phyloP scores from a whole-genome alignment of 2,797 vertebrate species.

The Echiichthys vipera region DNA sequence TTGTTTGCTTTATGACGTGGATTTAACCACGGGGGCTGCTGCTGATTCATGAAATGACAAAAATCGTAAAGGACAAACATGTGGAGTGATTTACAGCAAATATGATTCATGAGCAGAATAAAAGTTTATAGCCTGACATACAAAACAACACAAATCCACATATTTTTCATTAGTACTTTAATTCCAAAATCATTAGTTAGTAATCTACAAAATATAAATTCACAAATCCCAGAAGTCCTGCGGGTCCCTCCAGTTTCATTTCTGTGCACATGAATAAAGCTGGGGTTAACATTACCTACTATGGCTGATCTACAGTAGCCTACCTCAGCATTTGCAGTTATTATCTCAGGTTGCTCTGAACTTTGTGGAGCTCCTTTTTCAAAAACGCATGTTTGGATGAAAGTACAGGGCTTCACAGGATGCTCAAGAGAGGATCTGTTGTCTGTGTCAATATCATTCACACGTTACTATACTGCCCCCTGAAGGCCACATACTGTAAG shows the following conservation, averaged over 20 bases:
- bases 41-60: neutral
- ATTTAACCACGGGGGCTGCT: neutral
- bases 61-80: neutral
- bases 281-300: slow-evolving; percentile 4
- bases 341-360: neutral
- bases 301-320: slow-evolving; percentile 25
- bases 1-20: slow-evolving; percentile 2
- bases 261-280: slow-evolving; percentile 33
- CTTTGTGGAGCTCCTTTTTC: neutral
- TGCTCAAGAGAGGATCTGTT: neutral
- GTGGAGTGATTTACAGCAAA: neutral
- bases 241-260: slow-evolving; percentile 34
- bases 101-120: neutral
- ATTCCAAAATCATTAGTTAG: slow-evolving; percentile 63
- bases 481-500: slow-evolving; percentile 59
- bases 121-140: neutral
- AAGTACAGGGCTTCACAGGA: neutral
- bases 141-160: neutral
- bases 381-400: neutral
- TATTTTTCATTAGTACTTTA: slow-evolving; percentile 70
- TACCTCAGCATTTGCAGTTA: slow-evolving; percentile 1
- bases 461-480: slow-evolving; percentile 56
- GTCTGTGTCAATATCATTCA: neutral
- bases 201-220: slow-evolving; percentile 59
- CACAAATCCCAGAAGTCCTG: slow-evolving; percentile 22